Evolutionary conservation across 2,113 vertebrate species (phyloP), one percentile per base, ranked within the genome.

Genomic region (Machaerirhynchus nigripectus): DNA sequence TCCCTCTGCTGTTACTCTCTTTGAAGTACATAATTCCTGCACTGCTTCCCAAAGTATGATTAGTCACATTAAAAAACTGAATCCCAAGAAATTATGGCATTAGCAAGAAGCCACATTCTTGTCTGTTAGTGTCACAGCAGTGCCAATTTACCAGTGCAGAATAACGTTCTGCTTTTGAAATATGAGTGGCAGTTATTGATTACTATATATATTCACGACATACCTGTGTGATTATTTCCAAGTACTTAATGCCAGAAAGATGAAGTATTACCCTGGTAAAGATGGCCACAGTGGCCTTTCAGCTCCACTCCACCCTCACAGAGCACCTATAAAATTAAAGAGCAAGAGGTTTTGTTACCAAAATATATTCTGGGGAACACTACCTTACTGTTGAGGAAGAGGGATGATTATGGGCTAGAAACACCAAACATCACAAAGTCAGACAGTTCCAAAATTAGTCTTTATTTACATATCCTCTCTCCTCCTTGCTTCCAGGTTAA

Each of bases 1-100:
- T 95, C 96, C 95, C 95, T 86, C 94, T 96, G 76, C 95, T 94
- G 95, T 93, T 75, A 52, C 33, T 44, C 26, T 4, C 71, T 55
- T 10, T 40, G 64, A 92, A 94, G 52, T 21, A 70, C 46, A 33
- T 11, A 11, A 39, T 35, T 80, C 75, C 88, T 42, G 27, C 57
- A 37, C 53, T 33, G 52, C 26, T 77, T 77, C 91, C 42, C 64
- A 49, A 52, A 52, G 53, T 2, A 59, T 5, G 21, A 81, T 46
- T 13, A 73, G 31, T 9, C 67, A 70, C 60, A 59, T 76, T n/a
- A 42, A 55, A 77, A 56, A 83, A 44, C 2, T 3, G 1, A n/a
- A 79, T 8, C 46, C 55, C 11, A 27, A 53, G 39, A 50, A 65
- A 60, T 39, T 13, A 59, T 5, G 13, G 10, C 49, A 56, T 11